Percentiles rank a stretch among this genome's conserved stretches.
phyloP scores from a whole-genome alignment of 2,797 vertebrate genomes.

The Lycodopsis pacificus region DNA sequence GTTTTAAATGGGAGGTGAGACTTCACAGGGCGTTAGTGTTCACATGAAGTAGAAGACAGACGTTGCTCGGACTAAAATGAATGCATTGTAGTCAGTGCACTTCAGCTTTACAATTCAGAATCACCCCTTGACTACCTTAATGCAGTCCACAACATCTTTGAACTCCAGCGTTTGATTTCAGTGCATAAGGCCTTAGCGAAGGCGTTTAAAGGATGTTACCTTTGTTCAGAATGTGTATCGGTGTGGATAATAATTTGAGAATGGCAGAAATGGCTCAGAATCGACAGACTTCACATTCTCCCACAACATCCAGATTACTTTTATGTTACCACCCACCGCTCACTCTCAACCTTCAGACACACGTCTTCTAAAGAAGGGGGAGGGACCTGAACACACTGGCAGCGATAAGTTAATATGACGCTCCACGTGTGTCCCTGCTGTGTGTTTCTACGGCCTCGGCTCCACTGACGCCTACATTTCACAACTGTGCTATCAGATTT shows the following conservation, averaged over 20 bases:
- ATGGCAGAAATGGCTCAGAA: slow-evolving; percentile 72
- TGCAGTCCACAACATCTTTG: slow-evolving; percentile 56
- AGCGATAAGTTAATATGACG: slow-evolving; percentile 4
- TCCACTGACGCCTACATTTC: slow-evolving; percentile 16
- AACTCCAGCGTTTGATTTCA: slow-evolving; percentile 66
- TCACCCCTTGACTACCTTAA: slow-evolving; percentile 53
- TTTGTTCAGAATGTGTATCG: slow-evolving; percentile 49
- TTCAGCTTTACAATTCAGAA: slow-evolving; percentile 70
- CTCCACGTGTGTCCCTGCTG: slow-evolving; percentile 7
- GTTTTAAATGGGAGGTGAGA: slow-evolving; percentile 59
- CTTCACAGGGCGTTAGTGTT: slow-evolving; percentile 70
- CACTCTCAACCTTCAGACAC: slow-evolving; percentile 29
- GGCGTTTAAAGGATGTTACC: slow-evolving; percentile 52
- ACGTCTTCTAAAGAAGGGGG: neutral
- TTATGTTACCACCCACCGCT: slow-evolving; percentile 41
- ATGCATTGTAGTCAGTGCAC: slow-evolving; percentile 75
- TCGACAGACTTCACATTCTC: slow-evolving; percentile 73
- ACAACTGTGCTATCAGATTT: slow-evolving; percentile 1
- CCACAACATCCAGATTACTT: slow-evolving; percentile 30
- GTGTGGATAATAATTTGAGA: slow-evolving; percentile 37
- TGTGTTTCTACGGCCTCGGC: slow-evolving; percentile 22
- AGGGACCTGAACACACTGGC: slow-evolving; percentile 22
- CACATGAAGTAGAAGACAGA: slow-evolving; percentile 73
- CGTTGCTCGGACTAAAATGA: slow-evolving; percentile 62
- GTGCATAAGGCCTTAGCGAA: slow-evolving; percentile 71